These are phyloP conservation scores for Xerus rutilus DNA, from an alignment of 2,797 vertebrate genomes.

Conservation along the genomic window DNA sequence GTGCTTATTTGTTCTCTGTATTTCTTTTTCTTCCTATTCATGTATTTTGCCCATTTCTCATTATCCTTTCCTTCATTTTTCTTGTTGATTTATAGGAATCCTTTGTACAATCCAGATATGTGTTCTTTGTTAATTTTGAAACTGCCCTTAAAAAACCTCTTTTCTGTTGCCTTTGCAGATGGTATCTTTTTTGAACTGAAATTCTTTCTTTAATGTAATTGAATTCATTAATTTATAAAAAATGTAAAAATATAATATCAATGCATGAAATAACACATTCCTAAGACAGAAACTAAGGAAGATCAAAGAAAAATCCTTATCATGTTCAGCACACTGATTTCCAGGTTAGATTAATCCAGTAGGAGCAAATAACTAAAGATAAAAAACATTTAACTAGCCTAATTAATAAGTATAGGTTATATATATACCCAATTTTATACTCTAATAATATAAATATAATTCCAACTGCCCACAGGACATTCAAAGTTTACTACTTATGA, in stretches of 20 bases:
- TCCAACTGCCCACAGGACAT: background rate
- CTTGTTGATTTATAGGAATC: background rate
- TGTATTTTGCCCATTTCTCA: conserved; percentile 23
- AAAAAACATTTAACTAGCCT: background rate
- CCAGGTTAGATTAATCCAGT: background rate
- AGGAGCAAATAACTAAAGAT: background rate
- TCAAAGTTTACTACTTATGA: background rate
- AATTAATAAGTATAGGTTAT: background rate
- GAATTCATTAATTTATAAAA: conserved; percentile 2
- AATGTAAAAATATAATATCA: background rate
- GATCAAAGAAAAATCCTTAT: background rate
- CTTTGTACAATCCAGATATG: background rate
- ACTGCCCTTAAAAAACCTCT: background rate
- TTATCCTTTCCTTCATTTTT: background rate
- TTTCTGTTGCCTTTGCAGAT: background rate
- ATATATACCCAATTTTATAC: background rate
- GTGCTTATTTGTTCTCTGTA: background rate
- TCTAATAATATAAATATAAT: background rate
- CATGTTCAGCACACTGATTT: background rate
- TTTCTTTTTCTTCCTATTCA: background rate
- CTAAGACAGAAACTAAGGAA: background rate
- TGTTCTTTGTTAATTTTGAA: background rate
- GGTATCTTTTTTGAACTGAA: background rate
- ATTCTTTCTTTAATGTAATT: background rate
- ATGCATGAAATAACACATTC: background rate